Base-by-base conservation (phyloP, 2,113 vertebrate species). In the Hyperoodon ampullatus region DNA sequence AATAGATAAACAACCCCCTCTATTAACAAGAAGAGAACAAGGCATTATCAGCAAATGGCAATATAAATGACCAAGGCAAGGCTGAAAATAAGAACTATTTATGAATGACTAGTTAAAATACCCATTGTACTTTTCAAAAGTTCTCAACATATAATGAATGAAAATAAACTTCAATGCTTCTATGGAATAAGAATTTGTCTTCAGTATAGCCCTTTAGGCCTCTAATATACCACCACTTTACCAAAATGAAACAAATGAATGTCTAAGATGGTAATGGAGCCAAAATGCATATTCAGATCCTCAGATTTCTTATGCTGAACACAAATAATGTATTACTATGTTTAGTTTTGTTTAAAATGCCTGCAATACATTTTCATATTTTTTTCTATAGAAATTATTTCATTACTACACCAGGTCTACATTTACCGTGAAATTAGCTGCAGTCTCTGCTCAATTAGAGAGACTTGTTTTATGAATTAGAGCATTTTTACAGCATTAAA, bases 11-110 rank as follows among this genome's bases (percentile, higher is more conserved):
- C 42, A 94, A 65, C 28, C 18, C 12, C 21, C 12, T 63, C 33
- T 94, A 42, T 92, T 90, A 96, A 75, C 0, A 87, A 65, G 11
- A 93, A 94, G 68, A 93, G 23, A 92, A 94, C 24, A 96, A 90
- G 21, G 23, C 6, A 96, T 87, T 82, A 39, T 55, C 47, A 90
- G 24, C 6, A 82, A 88, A 84, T 18, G 9, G 16, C 33, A 90
- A 78, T 35, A 61, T 47, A 68, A 85, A 87, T 70, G 55, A 85
- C 8, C 44, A 92, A 88, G 21, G 96, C 10, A 95, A 84, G 14
- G 16, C 47, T 82, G 8, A 53, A 85, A 97, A 58, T 35, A 58
- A 92, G 26, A 55, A 90, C 8, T 71, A 60, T 50, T 80, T 75
- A 87, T 65, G 4, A 92, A 96, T 92, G 47, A 85, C 30, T 55